Base-by-base conservation (phyloP, 2,888 invertebrate species). In the Periphyllus acericola region DNA sequence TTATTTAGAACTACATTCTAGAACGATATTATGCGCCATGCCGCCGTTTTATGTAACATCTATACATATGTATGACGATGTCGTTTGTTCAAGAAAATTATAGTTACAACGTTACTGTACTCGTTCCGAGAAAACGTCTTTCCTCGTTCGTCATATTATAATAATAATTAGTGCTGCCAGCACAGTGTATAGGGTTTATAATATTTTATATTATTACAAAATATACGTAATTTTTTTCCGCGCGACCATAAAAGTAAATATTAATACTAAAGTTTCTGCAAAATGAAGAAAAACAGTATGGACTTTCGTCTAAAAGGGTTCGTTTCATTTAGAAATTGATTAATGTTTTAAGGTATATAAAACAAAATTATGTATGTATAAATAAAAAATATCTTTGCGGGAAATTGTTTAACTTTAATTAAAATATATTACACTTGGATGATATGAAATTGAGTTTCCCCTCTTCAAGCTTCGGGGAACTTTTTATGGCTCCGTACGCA, bases 371-470 rank as follows among this genome's bases (percentile, higher is more conserved):
- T 75, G 60, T 75, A 19, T 83, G 34, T 40, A 80, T 25, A 60
- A n/a, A 84, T 40, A 76, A 66, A 84, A 76, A 76, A 84, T 84
- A 84, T 76, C 76, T 32, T 66, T 32, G 83, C n/a, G 29, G 76
- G 25, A 46, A 84, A 76, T 32, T 76, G 75, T 79, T 86, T 71
- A 79, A 79, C 71, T 86, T 86, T 68, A 87, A 80, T 87, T 72
- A 72, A 87, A 86, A 87, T 80, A 87, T 87, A 87, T 87, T 87
- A 66, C 55, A 72, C 79, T 87, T 29, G 79, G 80, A 80, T 72
- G 80, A 80, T 80, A 87, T 40, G 72, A 74, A 80, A 87, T 87
- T 74, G 72, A 80, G 72, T 87, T 87, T 80, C 52, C 86, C 72
- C 74, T 68, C 60, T 40, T 74, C 60, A 34, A 72, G 52, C 40